A percentile compares a stretch with the other conserved stretches of the same genome.
These are phyloP conservation scores for Pyrochroa serraticornis DNA, from an alignment of 2,888 invertebrate genomes.

Conservation along the genomic window DNA sequence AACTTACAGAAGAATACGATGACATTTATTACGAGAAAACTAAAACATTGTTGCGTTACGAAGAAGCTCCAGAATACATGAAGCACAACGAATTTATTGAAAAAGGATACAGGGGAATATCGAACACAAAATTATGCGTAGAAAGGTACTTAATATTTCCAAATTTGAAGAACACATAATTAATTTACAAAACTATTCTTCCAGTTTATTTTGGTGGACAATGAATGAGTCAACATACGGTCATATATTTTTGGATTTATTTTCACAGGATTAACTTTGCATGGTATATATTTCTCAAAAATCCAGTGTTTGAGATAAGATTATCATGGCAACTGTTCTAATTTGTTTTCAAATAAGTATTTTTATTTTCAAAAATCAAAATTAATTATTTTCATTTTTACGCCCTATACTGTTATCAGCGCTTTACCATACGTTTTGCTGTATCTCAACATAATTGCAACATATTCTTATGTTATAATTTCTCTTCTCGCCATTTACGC, in stretches of 20 bases:
- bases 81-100: slow-evolving; percentile 87
- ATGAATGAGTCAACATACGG: slow-evolving; percentile 98
- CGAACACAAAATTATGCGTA: slow-evolving; percentile 82
- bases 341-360: slow-evolving; percentile 82
- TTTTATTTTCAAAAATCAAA: not conserved
- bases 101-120: slow-evolving; percentile 82
- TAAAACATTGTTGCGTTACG: slow-evolving; percentile 43
- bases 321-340: slow-evolving; percentile 82
- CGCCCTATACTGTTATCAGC: slow-evolving; percentile 91
- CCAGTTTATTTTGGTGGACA: slow-evolving; percentile 95
- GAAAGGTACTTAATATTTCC: slow-evolving; percentile 65
- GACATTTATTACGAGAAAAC: slow-evolving; percentile 43
- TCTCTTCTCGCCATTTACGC: slow-evolving; percentile 93
- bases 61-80: slow-evolving; percentile 79
- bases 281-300: slow-evolving; percentile 81
- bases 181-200: slow-evolving; percentile 43
- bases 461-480: slow-evolving; percentile 86
- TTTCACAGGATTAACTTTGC: slow-evolving; percentile 80
- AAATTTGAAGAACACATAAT: not conserved
- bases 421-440: slow-evolving; percentile 93
- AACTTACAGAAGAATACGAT: slow-evolving; percentile 15
- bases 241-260: slow-evolving; percentile 89
- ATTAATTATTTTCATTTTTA: slow-evolving; percentile 59
- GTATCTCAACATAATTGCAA: slow-evolving; percentile 85
- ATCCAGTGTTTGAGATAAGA: slow-evolving; percentile 79